A percentile compares a stretch with the other conserved stretches of the same genome.
Conservation (phyloP, 2,797 vertebrate genomes). For the Telmatherina bonti region DNA sequence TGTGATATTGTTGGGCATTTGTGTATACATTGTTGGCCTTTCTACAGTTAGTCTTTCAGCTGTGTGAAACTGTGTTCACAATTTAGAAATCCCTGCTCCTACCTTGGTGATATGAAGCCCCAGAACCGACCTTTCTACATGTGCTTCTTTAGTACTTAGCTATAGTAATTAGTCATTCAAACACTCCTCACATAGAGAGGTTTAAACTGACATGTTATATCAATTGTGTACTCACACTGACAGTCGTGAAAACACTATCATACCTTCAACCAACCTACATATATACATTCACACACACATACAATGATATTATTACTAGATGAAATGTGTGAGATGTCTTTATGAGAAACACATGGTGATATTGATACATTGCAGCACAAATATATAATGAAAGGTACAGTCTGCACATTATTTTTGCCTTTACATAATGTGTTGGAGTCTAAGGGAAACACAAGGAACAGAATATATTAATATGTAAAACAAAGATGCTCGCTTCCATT, state of each 20-base stretch:
- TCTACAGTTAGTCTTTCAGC: conserved; percentile 23
- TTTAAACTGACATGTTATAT: no score
- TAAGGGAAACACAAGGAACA: neutral
- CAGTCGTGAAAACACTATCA: neutral
- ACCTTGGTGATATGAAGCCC: conserved; percentile 22
- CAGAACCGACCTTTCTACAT: conserved; percentile 13
- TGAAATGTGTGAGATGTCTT: no score
- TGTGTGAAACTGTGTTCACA: conserved; percentile 23
- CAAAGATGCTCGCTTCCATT: conserved; percentile 3
- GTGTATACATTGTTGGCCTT: conserved; percentile 2
- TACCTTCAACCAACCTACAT: neutral
- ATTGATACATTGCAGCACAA: neutral
- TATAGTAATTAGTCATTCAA: neutral
- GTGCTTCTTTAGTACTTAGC: conserved; percentile 14
- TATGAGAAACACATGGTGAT: neutral
- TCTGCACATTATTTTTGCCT: neutral
- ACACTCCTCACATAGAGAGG: neutral
- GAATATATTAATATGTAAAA: neutral
- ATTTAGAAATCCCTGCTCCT: conserved; percentile 12
- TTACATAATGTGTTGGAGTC: neutral
- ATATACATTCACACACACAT: no score
- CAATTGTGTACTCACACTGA: neutral
- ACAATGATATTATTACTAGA: no score
- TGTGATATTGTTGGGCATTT: conserved; percentile 1
- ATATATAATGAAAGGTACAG: conserved; percentile 1